These are phyloP conservation scores for Nysson spinosus DNA, from an alignment of 2,888 invertebrate species.

Conservation along the genomic window DNA sequence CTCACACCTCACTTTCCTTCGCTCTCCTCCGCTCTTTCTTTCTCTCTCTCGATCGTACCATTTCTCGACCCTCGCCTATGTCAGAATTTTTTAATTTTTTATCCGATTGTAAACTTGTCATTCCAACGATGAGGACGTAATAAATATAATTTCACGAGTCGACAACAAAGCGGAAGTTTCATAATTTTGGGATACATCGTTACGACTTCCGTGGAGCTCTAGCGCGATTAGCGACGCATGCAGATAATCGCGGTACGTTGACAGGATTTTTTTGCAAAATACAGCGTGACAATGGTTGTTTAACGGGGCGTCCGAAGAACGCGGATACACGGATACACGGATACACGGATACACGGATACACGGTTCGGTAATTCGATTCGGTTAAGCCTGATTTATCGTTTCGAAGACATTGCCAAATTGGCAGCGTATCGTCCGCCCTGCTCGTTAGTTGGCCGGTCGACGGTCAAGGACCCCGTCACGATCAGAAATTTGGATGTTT, in stretches of 20 bases:
- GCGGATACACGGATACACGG: conserved; percentile 49
- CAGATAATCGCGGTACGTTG: conserved; percentile 13
- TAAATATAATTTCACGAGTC: too few relatives aligned
- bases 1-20: conserved; percentile 46
- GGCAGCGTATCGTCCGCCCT: conserved; percentile 42
- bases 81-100: too few relatives aligned
- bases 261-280: conserved; percentile 22
- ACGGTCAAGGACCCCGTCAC: conserved; percentile 25
- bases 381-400: conserved; percentile 57
- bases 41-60: too few relatives aligned
- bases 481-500: conserved; percentile 56
- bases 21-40: conserved; percentile 25
- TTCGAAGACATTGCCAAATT: conserved; percentile 50
- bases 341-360: neutral
- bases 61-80: too few relatives aligned
- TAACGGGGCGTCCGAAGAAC: conserved; percentile 49
- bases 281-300: conserved; percentile 44
- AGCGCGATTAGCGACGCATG: conserved; percentile 21
- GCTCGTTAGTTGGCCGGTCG: conserved; percentile 48
- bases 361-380: conserved; percentile 19
- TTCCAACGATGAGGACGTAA: too few relatives aligned
- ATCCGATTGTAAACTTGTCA: too few relatives aligned
- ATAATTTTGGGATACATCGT: too few relatives aligned
- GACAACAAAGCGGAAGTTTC: too few relatives aligned
- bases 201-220: too few relatives aligned